These are phyloP conservation scores for Phalacrocorax pelagicus DNA, from an alignment of 2,113 vertebrate species.

Conservation along the genomic window DNA sequence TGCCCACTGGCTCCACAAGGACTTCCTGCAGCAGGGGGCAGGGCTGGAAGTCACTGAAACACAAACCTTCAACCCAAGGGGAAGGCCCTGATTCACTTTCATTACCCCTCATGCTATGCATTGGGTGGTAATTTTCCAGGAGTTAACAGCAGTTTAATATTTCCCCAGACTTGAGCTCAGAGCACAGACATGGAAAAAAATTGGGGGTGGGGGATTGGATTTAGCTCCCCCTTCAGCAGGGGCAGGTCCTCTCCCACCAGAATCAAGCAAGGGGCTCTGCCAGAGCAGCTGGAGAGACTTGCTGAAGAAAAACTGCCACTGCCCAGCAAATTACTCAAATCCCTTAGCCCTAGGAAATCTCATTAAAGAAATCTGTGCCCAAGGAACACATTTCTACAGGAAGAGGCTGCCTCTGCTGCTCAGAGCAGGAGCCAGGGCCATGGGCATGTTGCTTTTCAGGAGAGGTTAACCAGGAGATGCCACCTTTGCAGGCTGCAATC, in stretches of 20 bases:
- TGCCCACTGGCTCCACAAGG: neutral
- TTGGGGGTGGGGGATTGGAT: neutral
- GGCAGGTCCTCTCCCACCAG: neutral
- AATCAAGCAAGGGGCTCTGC: rapidly evolving
- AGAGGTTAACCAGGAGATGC: neutral
- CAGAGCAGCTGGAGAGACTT: neutral
- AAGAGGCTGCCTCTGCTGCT: neutral
- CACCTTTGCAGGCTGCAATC: neutral
- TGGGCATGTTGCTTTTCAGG: neutral
- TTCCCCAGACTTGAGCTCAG: neutral
- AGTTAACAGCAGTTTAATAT: neutral
- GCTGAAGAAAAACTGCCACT: neutral
- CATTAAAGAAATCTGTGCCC: neutral
- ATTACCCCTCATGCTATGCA: rapidly evolving
- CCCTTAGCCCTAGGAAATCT: neutral
- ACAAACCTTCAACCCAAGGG: neutral
- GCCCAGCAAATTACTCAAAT: neutral
- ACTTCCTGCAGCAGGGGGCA: neutral
- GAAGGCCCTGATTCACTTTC: neutral
- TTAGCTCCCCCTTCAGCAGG: neutral
- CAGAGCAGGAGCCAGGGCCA: neutral
- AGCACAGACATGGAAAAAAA: neutral
- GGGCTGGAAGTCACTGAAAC: neutral
- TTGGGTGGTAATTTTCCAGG: rapidly evolving
- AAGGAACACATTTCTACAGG: neutral